Conservation (phyloP, 2,888 invertebrate species). For the Tipula vernalis region DNA sequence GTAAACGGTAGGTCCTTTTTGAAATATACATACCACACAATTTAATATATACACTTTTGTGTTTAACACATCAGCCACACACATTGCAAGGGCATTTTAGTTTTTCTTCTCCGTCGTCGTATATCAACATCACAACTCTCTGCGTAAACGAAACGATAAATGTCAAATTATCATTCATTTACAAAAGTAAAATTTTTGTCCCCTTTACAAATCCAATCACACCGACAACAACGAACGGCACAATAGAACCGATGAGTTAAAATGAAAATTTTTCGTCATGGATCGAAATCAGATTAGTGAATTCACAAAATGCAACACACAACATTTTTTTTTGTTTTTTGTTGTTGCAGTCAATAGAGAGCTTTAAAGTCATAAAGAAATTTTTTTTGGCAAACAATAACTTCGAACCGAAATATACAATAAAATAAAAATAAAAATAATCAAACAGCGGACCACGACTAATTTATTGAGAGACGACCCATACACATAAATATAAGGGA, state of each 20-base stretch:
- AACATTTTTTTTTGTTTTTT: neutral
- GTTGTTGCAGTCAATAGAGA: neutral
- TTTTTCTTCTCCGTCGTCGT: neutral
- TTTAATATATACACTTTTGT: neutral
- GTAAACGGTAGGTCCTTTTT: neutral
- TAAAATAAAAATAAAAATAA: neutral
- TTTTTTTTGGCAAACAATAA: neutral
- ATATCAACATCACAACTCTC: neutral
- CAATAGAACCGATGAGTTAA: neutral
- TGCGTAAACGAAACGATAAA: neutral
- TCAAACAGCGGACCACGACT: neutral
- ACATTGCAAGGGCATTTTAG: neutral
- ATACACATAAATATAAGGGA: neutral
- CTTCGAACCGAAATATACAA: neutral
- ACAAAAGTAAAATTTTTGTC: neutral
- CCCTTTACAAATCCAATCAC: neutral
- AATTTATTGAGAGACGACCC: neutral
- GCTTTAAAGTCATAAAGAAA: neutral
- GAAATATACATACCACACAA: neutral
- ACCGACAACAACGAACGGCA: neutral
- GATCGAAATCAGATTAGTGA: neutral
- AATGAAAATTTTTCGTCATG: neutral
- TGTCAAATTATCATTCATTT: constrained; percentile 4
- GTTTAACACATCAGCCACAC: neutral
- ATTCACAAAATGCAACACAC: neutral